A percentile compares a stretch with the other conserved stretches of the same genome.
Evolutionary conservation across 2,888 invertebrate genomes (phyloP).

Genomic region (Caenorhabditis sp.): DNA sequence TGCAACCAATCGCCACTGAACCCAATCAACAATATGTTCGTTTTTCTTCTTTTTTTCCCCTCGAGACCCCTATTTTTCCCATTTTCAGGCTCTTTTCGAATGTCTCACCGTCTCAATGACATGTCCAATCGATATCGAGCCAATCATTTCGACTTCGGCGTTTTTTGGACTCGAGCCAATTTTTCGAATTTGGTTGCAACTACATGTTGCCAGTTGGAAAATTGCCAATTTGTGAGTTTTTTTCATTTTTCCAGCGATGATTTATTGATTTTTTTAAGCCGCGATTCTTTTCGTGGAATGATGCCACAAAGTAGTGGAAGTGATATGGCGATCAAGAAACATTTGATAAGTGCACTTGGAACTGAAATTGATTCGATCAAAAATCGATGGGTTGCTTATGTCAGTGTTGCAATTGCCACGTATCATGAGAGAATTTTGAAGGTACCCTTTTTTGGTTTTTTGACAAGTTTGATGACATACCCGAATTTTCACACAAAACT

Average conservation of each 20-base stretch:
- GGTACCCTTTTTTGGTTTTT: no score
- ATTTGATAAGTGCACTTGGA: constrained; percentile 27
- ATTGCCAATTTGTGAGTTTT: constrained; percentile 24
- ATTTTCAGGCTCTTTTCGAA: constrained; percentile 19
- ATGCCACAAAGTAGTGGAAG: constrained; percentile 24
- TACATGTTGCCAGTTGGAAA: constrained; percentile 29
- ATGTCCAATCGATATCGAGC: constrained; percentile 34
- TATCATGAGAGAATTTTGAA: constrained; percentile 29
- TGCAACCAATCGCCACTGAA: not conserved
- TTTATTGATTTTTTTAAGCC: constrained; percentile 10
- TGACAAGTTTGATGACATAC: no score
- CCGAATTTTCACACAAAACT: no score
- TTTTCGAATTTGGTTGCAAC: constrained; percentile 32
- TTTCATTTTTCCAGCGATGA: no score
- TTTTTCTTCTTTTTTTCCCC: not conserved
- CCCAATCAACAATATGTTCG: not conserved
- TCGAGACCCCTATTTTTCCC: no score
- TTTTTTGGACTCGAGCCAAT: constrained; percentile 25
- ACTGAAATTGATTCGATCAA: constrained; percentile 25
- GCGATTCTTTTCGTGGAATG: constrained; percentile 28
- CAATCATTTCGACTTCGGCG: constrained; percentile 25
- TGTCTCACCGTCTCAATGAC: constrained; percentile 22
- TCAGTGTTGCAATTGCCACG: constrained; percentile 13
- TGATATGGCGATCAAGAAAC: constrained; percentile 15
- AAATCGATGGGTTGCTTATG: constrained; percentile 24